phyloP scores from a whole-genome alignment of 2,797 vertebrate genomes.

The Pangasius sanitwongsei region DNA sequence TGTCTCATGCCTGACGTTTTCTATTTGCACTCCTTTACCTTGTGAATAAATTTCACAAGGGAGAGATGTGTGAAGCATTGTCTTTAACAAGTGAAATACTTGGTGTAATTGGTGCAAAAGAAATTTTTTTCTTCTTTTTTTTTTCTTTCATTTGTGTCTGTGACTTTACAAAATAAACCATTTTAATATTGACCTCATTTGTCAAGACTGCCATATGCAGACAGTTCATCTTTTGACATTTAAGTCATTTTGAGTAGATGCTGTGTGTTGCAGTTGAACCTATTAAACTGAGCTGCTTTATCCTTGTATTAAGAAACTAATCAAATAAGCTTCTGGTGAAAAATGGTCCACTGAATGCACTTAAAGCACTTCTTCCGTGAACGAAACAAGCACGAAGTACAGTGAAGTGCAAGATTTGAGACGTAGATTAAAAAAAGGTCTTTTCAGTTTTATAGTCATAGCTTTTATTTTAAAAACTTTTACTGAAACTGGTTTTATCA shows the following conservation, averaged over 20 bases:
- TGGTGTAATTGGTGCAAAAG: background rate
- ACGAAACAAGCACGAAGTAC: background rate
- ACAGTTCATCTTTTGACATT: conserved; percentile 39
- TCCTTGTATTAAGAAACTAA: background rate
- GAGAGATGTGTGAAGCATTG: background rate
- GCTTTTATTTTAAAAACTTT: background rate
- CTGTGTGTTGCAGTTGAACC: background rate
- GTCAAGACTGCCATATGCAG: background rate
- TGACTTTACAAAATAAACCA: conserved; percentile 11
- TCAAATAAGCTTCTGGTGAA: background rate
- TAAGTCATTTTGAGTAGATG: conserved; percentile 26
- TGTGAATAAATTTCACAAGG: background rate
- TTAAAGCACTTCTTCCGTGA: background rate
- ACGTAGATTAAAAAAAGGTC: background rate
- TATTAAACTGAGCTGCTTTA: conserved; percentile 7
- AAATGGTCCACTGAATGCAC: conserved; percentile 11
- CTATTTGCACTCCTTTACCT: background rate
- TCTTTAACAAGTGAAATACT: background rate
- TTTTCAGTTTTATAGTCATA: background rate
- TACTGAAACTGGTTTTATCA: background rate
- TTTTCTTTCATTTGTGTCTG: conserved; percentile 21
- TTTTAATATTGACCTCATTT: background rate
- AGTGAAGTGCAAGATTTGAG: background rate
- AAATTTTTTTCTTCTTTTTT: background rate
- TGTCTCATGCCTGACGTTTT: background rate